A percentile compares a stretch with the other conserved stretches of the same genome.
Evolutionary conservation across 1,140 invertebrate genomes (phyloP).

Genomic region (Drosophila santomea): DNA sequence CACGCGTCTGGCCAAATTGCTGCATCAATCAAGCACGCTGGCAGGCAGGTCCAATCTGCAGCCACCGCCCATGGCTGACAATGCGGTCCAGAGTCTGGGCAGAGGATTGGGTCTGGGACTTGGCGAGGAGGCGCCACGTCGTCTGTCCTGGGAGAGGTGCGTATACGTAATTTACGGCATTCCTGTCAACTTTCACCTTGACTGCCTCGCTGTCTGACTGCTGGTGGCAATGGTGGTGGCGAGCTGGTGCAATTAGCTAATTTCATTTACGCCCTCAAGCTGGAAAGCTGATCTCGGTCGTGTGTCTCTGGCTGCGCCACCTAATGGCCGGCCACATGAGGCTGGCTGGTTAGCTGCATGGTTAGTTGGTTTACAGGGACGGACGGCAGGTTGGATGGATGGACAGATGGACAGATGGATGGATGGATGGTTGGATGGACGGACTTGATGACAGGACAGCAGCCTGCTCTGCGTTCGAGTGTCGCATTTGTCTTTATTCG

Average conservation of each 20-base stretch:
- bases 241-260: conserved; percentile 73
- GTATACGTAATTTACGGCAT: conserved; percentile 60
- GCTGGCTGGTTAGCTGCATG: conserved; percentile 8
- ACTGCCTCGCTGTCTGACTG: conserved; percentile 16
- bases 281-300: conserved; percentile 60
- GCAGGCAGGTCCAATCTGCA: conserved; percentile 82
- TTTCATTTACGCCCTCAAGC: conserved; percentile 63
- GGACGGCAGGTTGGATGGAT: too few species aligned
- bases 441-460: conserved; percentile 26
- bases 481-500: conserved; percentile 75
- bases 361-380: background rate
- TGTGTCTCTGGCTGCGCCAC: conserved; percentile 30
- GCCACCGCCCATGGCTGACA: conserved; percentile 57
- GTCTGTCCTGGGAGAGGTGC: conserved; percentile 92
- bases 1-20: conserved; percentile 88
- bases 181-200: conserved; percentile 57
- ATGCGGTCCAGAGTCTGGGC: conserved; percentile 44
- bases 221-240: conserved; percentile 3
- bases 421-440: background rate
- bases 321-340: conserved; percentile 57
- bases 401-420: too few species aligned
- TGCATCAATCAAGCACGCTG: conserved; percentile 87
- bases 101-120: conserved; percentile 45
- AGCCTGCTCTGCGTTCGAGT: conserved; percentile 43
- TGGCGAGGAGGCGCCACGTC: conserved; percentile 85